Evolutionary conservation across 2,888 invertebrate genomes (phyloP), one percentile per base, ranked within the genome.

Genomic region (Gymnoscelis rufifasciata): DNA sequence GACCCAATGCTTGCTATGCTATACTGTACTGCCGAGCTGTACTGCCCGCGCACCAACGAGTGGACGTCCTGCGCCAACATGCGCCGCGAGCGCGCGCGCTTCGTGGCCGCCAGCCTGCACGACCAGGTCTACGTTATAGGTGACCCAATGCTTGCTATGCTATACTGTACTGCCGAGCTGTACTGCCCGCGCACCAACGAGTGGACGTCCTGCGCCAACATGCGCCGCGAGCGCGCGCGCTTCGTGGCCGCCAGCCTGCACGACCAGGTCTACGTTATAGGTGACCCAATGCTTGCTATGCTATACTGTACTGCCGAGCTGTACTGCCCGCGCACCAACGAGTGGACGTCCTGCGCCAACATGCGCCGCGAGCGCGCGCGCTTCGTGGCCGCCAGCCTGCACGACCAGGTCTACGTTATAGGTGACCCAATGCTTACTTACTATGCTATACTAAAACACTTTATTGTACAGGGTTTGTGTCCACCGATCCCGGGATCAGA

Each of bases 61-160:
- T 96, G 96, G 96, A n/a, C n/a, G n/a, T n/a, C n/a, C n/a, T n/a
- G n/a, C n/a, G n/a, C 93, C 0, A 89, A 90, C 53, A 94, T 96
- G 95, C 90, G 89, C 43, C 90, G 92, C 54, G 91, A 93, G 46
- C 89, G 96, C 50, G 96, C 95, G 0, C 89, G 96, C 19, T 94
- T 95, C 81, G 93, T 94, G 61, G 92, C 94, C 27, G 93, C 93
- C 24, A 53, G 60, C 48, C 83, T 94, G n/a, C 7, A 87, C 89
- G 35, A 92, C 90, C 56, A 88, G 54, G 90, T 95, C n/a, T 95
- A 92, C 79, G 94, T 93, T 28, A 89, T 95, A 38, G 96, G 45
- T 46, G 3, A 19, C 31, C n/a, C n/a, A n/a, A n/a, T n/a, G n/a
- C n/a, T n/a, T n/a, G n/a, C n/a, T n/a, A n/a, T n/a, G n/a, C n/a